Conservation (phyloP, 1,140 invertebrate genomes). For the Lamellibrachia luymesi region DNA sequence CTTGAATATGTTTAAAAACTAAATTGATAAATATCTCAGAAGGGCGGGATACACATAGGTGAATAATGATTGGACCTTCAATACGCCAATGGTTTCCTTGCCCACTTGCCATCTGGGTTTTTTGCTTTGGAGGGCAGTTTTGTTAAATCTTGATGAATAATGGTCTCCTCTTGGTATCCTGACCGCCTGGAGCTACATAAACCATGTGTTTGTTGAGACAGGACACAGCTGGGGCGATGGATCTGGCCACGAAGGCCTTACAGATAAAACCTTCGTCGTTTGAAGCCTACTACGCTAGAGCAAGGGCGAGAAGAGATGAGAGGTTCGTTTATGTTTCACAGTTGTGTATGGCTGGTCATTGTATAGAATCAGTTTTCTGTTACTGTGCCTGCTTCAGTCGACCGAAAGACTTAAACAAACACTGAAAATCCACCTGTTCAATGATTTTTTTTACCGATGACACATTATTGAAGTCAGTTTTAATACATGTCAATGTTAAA, state of each 20-base stretch:
- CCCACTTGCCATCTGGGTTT: too few species aligned
- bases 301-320: conserved; percentile 78
- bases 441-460: neutral
- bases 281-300: conserved; percentile 88
- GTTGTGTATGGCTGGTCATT: neutral
- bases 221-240: conserved; percentile 68
- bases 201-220: conserved; percentile 32
- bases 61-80: too few species aligned
- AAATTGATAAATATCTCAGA: too few species aligned
- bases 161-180: neutral
- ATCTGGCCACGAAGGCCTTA: conserved; percentile 81
- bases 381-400: too few species aligned
- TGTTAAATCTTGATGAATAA: neutral
- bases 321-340: conserved; percentile 50
- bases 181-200: neutral
- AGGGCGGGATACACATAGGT: too few species aligned
- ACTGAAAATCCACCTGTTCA: neutral
- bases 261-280: conserved; percentile 80
- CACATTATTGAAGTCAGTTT: too few species aligned
- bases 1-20: too few species aligned
- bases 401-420: too few species aligned
- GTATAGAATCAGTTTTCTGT: neutral
- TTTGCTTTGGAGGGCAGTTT: too few species aligned
- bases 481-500: too few species aligned
- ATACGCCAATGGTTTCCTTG: too few species aligned